Evolutionary conservation across 1,140 invertebrate species (phyloP).

Genomic region (Ostrea denselamellosa): DNA sequence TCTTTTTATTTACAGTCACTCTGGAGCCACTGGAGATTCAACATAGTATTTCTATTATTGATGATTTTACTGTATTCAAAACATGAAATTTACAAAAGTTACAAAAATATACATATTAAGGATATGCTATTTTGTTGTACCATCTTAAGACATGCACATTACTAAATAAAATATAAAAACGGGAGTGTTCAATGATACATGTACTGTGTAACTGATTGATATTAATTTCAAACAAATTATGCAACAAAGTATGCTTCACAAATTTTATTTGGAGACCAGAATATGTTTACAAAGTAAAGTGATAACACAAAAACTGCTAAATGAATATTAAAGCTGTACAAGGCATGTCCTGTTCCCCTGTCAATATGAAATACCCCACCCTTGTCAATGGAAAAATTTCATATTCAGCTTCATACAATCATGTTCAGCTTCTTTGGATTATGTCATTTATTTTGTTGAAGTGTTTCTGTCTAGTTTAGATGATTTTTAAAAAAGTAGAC

Average conservation of each 20-base stretch:
- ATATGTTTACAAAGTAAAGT: conserved; percentile 25
- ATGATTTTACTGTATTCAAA: too few relatives aligned
- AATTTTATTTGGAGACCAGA: not conserved
- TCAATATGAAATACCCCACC: not conserved
- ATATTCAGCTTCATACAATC: not conserved
- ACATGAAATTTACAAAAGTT: too few relatives aligned
- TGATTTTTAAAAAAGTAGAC: not conserved
- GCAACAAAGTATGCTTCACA: not conserved
- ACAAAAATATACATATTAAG: too few relatives aligned
- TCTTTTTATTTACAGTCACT: not conserved
- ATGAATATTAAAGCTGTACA: conserved; percentile 1
- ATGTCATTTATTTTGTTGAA: not conserved
- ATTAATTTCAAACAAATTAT: not conserved
- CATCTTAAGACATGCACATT: not conserved
- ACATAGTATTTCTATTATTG: not conserved
- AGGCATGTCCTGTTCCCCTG: not conserved
- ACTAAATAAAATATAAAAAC: not conserved
- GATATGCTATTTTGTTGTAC: not conserved
- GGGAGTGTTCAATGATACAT: not conserved
- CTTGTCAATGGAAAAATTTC: conserved; percentile 10
- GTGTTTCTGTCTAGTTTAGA: not conserved
- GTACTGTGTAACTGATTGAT: not conserved
- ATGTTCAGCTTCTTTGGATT: conserved; percentile 14
- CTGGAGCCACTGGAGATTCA: not conserved
- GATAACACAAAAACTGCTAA: not conserved